Evolutionary conservation across 1,140 invertebrate species (phyloP), one percentile per base, ranked within the genome.

Genomic region (Drosophila nannoptera): DNA sequence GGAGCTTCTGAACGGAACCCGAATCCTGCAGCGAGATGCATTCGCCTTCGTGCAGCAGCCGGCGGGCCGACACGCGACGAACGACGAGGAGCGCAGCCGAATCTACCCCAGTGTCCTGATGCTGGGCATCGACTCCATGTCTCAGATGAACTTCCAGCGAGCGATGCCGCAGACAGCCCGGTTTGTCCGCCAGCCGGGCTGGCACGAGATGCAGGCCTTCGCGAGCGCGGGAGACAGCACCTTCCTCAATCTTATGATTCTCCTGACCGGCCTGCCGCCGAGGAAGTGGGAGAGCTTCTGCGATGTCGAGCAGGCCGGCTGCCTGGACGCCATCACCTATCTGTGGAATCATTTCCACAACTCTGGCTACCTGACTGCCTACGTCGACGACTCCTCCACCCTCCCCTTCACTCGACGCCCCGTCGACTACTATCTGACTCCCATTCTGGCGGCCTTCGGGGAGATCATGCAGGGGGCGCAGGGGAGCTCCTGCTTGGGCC

Each of bases 341-440:
- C 90, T 97, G 7, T 97, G 96, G 96, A 93, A 95, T 58, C 90
- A 92, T 63, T 97, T 92, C 76, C 92, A 92, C 54, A 88, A 93
- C 31, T 90, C 91, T 0, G 94, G 94, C 0, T 97, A 95, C 81
- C 90, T 93, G 0, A 97, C 97, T 0, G 93, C 93, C 0, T 94
- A 94, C 64, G 94, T 92, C 0, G 96, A 97, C 90, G 96, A 98
- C 86, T 89, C 94, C 94, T 77, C 88, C 90, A 14, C 31, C 0
- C 33, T 56, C n/a, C 96, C 96, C 0, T 98, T 98, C 83, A 87
- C 90, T 2, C 90, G 93, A 14, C 92, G 92, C 14, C 96, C 96
- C 0, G 95, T 94, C 0, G 94, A 97, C 89, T 97, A 95, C 77
- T 97, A 96, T 73, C 90, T 94, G 14, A 90, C 94, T 16, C 94